Evolutionary conservation across 2,113 vertebrate species (phyloP).

Genomic region (Trichomycterus rosablanca): DNA sequence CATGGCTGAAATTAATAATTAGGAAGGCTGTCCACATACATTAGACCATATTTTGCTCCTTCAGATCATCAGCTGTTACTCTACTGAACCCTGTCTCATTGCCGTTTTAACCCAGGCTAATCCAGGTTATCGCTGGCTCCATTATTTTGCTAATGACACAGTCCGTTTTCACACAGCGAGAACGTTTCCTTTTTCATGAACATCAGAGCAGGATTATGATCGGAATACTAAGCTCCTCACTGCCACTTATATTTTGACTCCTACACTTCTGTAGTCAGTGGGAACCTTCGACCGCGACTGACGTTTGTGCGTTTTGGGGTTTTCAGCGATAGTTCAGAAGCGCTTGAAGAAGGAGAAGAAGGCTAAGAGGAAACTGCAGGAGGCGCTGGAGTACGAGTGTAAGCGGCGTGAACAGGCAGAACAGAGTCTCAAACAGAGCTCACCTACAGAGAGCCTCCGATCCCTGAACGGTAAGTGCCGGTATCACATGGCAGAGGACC

Average conservation of each 20-base stretch:
- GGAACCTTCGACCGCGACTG: no score
- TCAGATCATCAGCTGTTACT: no score
- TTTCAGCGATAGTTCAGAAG: slow-evolving; percentile 93
- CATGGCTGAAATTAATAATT: no score
- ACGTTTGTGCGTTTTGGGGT: slow-evolving; percentile 10
- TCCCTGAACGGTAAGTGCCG: slow-evolving; percentile 86
- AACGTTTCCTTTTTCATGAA: slow-evolving; percentile 18
- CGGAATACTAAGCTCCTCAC: slow-evolving; percentile 18
- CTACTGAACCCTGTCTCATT: slow-evolving; percentile 48
- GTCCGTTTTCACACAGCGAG: slow-evolving; percentile 40
- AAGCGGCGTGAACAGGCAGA: slow-evolving; percentile 95
- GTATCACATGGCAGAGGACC: not conserved
- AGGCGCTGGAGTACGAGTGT: slow-evolving; percentile 97
- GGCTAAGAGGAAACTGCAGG: slow-evolving; percentile 98
- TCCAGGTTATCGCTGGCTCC: slow-evolving; percentile 43
- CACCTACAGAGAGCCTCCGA: slow-evolving; percentile 90
- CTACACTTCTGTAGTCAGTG: no score
- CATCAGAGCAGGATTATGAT: slow-evolving; percentile 1
- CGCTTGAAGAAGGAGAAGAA: slow-evolving; percentile 99
- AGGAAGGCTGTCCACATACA: no score
- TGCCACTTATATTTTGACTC: no score
- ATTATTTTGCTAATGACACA: slow-evolving; percentile 45
- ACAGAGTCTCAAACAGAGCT: slow-evolving; percentile 91
- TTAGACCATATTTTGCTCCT: no score
- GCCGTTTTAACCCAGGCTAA: slow-evolving; percentile 42